Evolutionary conservation across 2,113 vertebrate genomes (phyloP).

Genomic region (Neoarius graeffei): DNA sequence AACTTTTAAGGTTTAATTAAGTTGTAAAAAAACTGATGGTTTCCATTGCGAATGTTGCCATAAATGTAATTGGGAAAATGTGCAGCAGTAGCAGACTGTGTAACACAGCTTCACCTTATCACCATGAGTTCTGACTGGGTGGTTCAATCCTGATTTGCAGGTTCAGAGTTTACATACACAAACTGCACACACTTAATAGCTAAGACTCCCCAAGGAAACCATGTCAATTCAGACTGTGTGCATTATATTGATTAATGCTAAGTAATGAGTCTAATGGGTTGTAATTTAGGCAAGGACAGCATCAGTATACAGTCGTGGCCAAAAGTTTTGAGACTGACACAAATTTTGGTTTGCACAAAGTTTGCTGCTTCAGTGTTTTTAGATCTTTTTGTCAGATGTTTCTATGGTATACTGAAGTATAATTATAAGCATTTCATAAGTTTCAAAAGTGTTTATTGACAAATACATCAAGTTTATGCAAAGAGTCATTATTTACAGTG

Average conservation of each 20-base stretch:
- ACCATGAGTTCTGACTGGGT: constrained; percentile 24
- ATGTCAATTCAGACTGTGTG: constrained; percentile 35
- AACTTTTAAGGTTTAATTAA: constrained; percentile 50
- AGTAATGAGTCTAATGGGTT: constrained; percentile 42
- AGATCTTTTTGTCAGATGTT: no score
- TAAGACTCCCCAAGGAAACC: constrained; percentile 23
- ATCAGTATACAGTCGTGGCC: neutral
- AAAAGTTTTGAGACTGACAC: no score
- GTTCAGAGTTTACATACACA: constrained; percentile 47
- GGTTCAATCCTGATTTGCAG: constrained; percentile 35
- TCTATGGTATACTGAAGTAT: no score
- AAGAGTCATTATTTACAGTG: no score
- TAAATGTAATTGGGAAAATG: constrained; percentile 15
- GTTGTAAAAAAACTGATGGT: constrained; percentile 38
- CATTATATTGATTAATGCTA: constrained; percentile 48
- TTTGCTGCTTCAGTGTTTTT: no score
- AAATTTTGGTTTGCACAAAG: no score
- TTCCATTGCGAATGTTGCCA: constrained; percentile 32
- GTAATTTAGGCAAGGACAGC: constrained; percentile 13
- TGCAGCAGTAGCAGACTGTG: constrained; percentile 4
- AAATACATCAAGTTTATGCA: no score
- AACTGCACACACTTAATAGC: constrained; percentile 42
- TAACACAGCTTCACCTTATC: constrained; percentile 13
- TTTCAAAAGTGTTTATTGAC: no score
- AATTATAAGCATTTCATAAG: no score